Percentiles rank a stretch among this genome's conserved stretches.
Evolutionary conservation across 2,113 vertebrate genomes (phyloP).

Genomic region (Nannospalax galili): DNA sequence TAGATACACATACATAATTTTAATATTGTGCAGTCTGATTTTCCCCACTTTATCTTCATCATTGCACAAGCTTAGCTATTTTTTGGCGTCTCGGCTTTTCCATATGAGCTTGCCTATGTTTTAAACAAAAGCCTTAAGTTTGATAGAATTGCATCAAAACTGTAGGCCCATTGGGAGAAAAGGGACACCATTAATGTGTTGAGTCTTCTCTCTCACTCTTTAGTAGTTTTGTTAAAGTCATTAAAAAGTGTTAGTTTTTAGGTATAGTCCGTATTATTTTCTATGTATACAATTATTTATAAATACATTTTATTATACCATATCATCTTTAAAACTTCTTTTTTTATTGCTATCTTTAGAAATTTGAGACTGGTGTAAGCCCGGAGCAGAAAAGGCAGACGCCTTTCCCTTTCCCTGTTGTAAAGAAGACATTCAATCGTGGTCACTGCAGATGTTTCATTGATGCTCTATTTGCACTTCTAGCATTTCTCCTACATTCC

Average conservation of each 20-base stretch:
- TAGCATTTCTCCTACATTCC: not conserved
- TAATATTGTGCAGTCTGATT: not conserved
- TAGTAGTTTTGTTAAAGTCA: not conserved
- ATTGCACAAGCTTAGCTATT: not conserved
- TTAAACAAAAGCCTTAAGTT: not conserved
- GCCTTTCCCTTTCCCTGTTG: not conserved
- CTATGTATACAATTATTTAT: not conserved
- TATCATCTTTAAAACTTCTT: not conserved
- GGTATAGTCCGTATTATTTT: not conserved
- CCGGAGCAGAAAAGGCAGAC: not conserved
- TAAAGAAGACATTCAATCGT: not conserved
- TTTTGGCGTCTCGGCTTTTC: not conserved
- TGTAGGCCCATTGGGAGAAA: not conserved
- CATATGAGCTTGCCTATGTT: not conserved
- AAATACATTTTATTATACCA: conserved; percentile 2
- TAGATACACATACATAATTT: not conserved
- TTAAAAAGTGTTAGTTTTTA: not conserved
- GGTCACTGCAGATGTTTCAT: not conserved
- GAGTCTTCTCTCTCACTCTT: not conserved
- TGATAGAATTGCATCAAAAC: not conserved
- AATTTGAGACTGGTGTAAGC: not conserved
- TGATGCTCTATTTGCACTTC: not conserved
- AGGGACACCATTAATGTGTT: not conserved
- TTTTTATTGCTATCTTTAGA: not conserved
- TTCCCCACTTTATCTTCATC: not conserved